Base-by-base conservation (phyloP, 2,113 vertebrate species). In the Festucalex cinctus region DNA sequence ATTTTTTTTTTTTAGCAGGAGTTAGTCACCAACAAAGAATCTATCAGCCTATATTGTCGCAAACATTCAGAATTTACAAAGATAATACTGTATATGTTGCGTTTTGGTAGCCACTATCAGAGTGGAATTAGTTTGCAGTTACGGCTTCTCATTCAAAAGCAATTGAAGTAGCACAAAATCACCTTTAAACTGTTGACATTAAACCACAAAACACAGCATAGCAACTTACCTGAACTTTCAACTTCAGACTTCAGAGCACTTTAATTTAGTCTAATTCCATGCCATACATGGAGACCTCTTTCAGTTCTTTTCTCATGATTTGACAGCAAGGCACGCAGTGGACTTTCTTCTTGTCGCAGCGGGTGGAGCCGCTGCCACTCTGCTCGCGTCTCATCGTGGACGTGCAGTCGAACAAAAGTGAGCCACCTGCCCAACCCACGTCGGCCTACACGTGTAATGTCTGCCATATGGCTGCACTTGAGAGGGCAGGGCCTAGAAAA, bases 171-270 rank as follows among this genome's bases (percentile, higher is more conserved):
- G 24, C 26, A 8, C 16, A 17, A 32, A 35, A 65, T 22, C 14
- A 59, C 12, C 41, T 54, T 59, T 1, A 2, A 5, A 46, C 1
- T 14, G 7, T 32, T 17, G 41, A 37, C 39, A 65, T 9, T 9
- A 14, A 6, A 36, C 9, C 14, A 43, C 9, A 0, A 54, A 7
- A 2, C 22, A 26, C 19, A n/a, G 49, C 9, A 54, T 2, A 17
- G 28, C 39, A 65, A 65, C 80, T 72, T 24, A 85, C 83, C 69
- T 12, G 10, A 35, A 20, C 36, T 14, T 14, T 68, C 43, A 53
- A 20, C 65, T 66, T n/a, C n/a, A n/a, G n/a, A n/a, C n/a, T n/a
- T n/a, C n/a, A n/a, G n/a, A n/a, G n/a, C n/a, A n/a, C n/a, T n/a
- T n/a, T n/a, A n/a, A n/a, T n/a, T 32, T 16, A 28, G 65, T n/a